Percentiles rank a stretch among this genome's conserved stretches.
These are phyloP conservation scores for Zaprionus obscuricornis DNA, from an alignment of 2,888 invertebrate species.

Conservation along the genomic window DNA sequence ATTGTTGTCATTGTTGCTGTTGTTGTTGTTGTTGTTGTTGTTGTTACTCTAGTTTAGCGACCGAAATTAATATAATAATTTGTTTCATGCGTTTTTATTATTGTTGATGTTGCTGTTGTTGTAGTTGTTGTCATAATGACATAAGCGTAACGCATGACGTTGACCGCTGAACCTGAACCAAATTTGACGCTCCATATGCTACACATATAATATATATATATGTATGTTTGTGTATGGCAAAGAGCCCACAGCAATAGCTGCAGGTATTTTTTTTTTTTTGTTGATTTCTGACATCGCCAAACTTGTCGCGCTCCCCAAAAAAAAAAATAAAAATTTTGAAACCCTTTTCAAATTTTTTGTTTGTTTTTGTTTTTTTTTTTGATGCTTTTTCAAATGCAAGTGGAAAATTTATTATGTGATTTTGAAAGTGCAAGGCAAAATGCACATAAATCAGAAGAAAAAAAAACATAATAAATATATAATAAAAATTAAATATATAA, in stretches of 20 bases:
- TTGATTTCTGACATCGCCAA: constrained; percentile 54
- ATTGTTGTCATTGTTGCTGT: constrained; percentile 20
- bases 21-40: constrained; percentile 31
- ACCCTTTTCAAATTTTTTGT: background rate
- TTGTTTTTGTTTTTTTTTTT: constrained; percentile 4
- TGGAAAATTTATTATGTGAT: constrained; percentile 46
- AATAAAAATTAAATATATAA: too few species aligned
- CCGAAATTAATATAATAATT: constrained; percentile 71
- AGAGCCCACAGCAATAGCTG: constrained; percentile 18
- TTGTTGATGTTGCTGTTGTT: constrained; percentile 13
- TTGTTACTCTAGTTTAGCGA: constrained; percentile 55
- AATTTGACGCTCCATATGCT: constrained; percentile 62
- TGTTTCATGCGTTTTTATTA: constrained; percentile 19
- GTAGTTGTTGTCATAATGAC: constrained; percentile 45
- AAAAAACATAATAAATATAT: constrained; percentile 50
- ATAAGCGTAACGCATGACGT: constrained; percentile 67
- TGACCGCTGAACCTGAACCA: constrained; percentile 72
- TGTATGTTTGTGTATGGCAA: too few species aligned
- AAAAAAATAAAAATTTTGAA: constrained; percentile 39
- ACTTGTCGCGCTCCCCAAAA: constrained; percentile 50
- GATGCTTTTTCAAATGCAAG: constrained; percentile 23
- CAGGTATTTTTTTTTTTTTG: constrained; percentile 23
- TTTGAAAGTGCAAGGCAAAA: constrained; percentile 68
- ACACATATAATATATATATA: constrained; percentile 40
- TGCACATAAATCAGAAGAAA: constrained; percentile 70